Evolutionary conservation across 2,888 invertebrate genomes (phyloP).

Genomic region (Morinoia aosen): DNA sequence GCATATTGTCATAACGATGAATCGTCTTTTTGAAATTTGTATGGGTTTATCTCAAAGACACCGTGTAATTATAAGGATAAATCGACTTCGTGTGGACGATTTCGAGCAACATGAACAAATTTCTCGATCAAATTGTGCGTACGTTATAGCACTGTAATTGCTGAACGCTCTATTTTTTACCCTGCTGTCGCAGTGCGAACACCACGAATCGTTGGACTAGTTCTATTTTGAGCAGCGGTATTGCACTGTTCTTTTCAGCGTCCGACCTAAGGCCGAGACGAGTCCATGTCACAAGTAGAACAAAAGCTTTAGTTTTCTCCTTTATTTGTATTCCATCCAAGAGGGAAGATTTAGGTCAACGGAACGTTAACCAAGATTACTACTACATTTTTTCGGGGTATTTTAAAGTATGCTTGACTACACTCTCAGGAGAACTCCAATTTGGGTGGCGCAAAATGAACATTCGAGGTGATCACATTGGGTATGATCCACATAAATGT

Average conservation of each 20-base stretch:
- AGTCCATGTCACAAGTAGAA: background rate
- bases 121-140: background rate
- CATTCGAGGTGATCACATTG: no score
- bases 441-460: no score
- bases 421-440: no score
- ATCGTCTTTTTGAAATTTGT: no score
- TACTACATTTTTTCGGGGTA: no score
- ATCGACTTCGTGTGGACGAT: background rate
- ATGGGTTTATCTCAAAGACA: background rate
- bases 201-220: background rate
- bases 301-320: background rate
- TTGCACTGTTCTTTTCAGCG: background rate
- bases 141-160: background rate
- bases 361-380: no score
- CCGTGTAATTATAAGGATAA: background rate
- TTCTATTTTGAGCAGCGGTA: background rate
- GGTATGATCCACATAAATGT: no score
- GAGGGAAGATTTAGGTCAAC: background rate
- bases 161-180: background rate
- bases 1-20: no score
- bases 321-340: background rate
- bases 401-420: no score
- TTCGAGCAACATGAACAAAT: background rate
- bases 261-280: background rate
- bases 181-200: background rate